Evolutionary conservation across 2,113 vertebrate genomes (phyloP).

Genomic region (Dolichotis patagonum): DNA sequence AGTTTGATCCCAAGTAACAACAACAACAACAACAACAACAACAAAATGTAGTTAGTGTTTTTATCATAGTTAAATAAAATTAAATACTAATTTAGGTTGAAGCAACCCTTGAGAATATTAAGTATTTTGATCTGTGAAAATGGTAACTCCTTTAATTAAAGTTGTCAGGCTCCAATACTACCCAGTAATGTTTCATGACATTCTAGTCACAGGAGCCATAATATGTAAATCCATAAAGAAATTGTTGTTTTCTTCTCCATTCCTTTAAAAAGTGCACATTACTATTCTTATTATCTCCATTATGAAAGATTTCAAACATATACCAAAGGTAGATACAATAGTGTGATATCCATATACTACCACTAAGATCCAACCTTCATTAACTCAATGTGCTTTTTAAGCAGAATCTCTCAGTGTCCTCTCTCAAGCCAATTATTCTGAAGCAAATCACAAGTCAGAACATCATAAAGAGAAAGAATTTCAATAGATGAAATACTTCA

Average conservation of each 20-base stretch:
- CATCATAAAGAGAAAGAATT: background rate
- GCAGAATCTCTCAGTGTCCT: background rate
- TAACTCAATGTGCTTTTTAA: background rate
- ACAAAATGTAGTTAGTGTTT: background rate
- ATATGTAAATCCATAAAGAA: background rate
- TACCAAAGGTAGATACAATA: background rate
- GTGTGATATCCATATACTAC: background rate
- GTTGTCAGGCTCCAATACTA: background rate
- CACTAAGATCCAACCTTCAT: background rate
- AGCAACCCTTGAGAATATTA: background rate
- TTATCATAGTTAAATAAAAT: background rate
- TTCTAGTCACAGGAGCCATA: background rate
- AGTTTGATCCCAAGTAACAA: no score
- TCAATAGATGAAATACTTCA: background rate
- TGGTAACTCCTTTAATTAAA: background rate
- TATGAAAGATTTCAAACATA: background rate
- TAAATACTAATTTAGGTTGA: background rate
- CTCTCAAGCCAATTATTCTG: background rate
- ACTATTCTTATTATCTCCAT: background rate
- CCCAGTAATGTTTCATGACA: background rate
- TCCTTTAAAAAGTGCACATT: background rate
- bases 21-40: no score
- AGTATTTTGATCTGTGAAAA: background rate
- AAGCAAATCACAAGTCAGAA: background rate
- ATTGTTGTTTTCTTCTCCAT: background rate